Evolutionary conservation across 2,888 invertebrate species (phyloP), one percentile per base, ranked within the genome.

Genomic region (Cephus sareptanus): DNA sequence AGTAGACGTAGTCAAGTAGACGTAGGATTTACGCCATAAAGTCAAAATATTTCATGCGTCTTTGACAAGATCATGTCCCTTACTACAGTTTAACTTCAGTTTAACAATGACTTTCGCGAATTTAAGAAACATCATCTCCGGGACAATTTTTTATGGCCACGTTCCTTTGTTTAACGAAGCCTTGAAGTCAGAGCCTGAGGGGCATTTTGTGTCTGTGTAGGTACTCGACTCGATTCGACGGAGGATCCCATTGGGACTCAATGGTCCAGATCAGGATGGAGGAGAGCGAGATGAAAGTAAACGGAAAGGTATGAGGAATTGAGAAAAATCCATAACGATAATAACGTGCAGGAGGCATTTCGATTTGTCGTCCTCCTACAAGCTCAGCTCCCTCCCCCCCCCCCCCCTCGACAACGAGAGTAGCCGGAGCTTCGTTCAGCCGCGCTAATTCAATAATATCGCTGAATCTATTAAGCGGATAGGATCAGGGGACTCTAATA

Each of bases 361-460:
- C 79, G 79, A 84, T 85, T 77, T 79, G 79, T 77, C 75, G 30
- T 33, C 34, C 69, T 71, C 40, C 74, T 30, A 69, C 35, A 69
- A 75, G 70, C 77, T 37, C 70, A 12, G 12, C 35, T 35, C 0
- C 35, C 11, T 11, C 34, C 35, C 12, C 0, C 35, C 3, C 37
- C 31, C 74, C 73, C 75, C 76, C 82, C 76, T 56, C 70, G 76
- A 74, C 79, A 34, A 23, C 76, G 76, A 77, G 83, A 85, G 82
- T 83, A 84, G 81, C 83, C 81, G 77, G 79, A 35, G 83, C 82
- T 87, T 84, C 86, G 85, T 83, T 84, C 85, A 81, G 80, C 82
- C 79, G 80, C 81, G 84, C 84, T 89, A 87, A 89, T 89, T 89
- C 86, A 89, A 88, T 87, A 85, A 88, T 86, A 86, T 88, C 84